A percentile compares a stretch with the other conserved stretches of the same genome.
phyloP scores from a whole-genome alignment of 2,888 invertebrate genomes.

The Pristionchus exspectatus region DNA sequence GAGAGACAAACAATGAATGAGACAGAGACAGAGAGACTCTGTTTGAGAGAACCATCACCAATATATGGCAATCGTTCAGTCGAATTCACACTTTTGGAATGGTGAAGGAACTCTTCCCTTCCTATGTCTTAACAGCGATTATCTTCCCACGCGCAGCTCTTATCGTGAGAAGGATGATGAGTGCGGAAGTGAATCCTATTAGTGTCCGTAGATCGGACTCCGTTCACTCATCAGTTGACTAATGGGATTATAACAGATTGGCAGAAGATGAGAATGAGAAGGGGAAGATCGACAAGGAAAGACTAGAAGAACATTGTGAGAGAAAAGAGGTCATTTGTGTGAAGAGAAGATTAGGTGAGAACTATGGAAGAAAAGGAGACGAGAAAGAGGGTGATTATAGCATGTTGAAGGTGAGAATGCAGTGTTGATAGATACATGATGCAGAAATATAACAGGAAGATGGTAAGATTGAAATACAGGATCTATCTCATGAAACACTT shows the following conservation, averaged over 20 bases:
- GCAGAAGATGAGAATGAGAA: not conserved
- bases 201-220: not conserved
- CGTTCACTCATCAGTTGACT: not conserved
- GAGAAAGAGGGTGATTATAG: not conserved
- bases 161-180: not conserved
- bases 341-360: conserved; percentile 24
- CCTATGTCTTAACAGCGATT: not conserved
- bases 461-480: not conserved
- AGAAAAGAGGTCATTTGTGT: conserved; percentile 3
- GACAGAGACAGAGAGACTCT: conserved; percentile 33
- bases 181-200: not conserved
- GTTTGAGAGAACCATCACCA: not conserved
- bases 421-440: not conserved
- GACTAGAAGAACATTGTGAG: conserved; percentile 25
- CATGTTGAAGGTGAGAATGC: not conserved
- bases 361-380: not conserved
- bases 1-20: conserved; percentile 50
- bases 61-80: not conserved
- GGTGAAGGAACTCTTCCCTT: not conserved
- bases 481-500: not conserved
- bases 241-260: conserved; percentile 14
- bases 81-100: not conserved
- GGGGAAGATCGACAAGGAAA: not conserved
- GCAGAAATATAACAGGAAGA: not conserved
- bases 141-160: not conserved